Percentiles rank a stretch among this genome's conserved stretches.
phyloP scores from a whole-genome alignment of 2,797 vertebrate species.

The Petrocephalus sullivani region DNA sequence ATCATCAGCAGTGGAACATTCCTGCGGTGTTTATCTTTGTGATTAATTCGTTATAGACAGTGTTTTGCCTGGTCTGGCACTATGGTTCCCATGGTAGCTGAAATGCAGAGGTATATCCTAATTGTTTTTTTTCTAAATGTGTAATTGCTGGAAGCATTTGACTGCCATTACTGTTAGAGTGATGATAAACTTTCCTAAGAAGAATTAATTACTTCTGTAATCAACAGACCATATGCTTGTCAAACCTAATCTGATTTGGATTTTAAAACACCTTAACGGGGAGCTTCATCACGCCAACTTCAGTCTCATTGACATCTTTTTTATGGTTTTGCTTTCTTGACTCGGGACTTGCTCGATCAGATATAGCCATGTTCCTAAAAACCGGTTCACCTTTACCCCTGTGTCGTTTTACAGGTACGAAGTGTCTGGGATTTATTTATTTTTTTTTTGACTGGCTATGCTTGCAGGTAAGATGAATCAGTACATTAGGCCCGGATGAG shows the following conservation, averaged over 20 bases:
- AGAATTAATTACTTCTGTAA: constrained; percentile 1
- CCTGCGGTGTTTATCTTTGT: constrained; percentile 13
- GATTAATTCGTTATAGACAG: constrained; percentile 13
- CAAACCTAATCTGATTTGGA: constrained; percentile 14
- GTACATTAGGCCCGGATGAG: constrained; percentile 34
- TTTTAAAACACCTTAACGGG: neutral
- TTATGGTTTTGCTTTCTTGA: neutral
- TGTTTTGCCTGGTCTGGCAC: neutral
- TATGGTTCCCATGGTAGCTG: constrained; percentile 18
- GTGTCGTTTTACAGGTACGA: constrained; percentile 23
- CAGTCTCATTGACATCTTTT: neutral
- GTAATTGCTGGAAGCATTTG: neutral
- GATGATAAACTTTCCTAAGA: neutral
- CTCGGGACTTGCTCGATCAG: neutral
- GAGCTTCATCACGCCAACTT: neutral
- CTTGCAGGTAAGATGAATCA: constrained; percentile 46
- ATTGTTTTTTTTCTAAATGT: neutral
- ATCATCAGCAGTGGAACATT: neutral
- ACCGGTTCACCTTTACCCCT: neutral
- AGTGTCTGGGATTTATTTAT: neutral
- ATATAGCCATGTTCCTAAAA: neutral
- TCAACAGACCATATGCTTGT: neutral
- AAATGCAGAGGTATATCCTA: neutral
- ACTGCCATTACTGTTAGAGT: neutral
- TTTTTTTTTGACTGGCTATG: constrained; percentile 64